Evolutionary conservation across 2,888 invertebrate genomes (phyloP).

Genomic region (Lycophotia porphyrea): DNA sequence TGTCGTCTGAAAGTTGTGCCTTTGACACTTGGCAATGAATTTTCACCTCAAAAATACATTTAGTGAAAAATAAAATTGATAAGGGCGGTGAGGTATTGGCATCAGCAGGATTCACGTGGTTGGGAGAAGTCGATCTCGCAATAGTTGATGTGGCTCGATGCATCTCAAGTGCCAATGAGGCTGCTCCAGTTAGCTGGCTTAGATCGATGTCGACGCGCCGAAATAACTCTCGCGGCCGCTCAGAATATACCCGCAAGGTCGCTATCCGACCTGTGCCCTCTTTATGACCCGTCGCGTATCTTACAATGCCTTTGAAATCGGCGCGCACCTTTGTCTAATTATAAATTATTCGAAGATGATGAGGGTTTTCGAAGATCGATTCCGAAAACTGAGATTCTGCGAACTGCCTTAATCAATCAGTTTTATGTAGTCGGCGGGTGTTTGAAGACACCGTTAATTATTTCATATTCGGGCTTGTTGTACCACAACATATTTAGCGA

Average conservation of each 20-base stretch:
- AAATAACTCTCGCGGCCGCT: slow-evolving; percentile 83
- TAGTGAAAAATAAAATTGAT: slow-evolving; percentile 36
- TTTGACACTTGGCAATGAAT: slow-evolving; percentile 45
- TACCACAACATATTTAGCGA: slow-evolving; percentile 48
- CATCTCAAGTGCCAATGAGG: slow-evolving; percentile 85
- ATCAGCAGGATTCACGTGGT: slow-evolving; percentile 60
- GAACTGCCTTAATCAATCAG: slow-evolving; percentile 23
- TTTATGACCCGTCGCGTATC: slow-evolving; percentile 76
- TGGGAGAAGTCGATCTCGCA: slow-evolving; percentile 76
- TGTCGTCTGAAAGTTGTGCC: slow-evolving; percentile 40
- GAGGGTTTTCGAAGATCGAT: slow-evolving; percentile 54
- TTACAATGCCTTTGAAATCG: slow-evolving; percentile 71
- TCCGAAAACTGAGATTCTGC: slow-evolving; percentile 46
- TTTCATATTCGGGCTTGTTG: slow-evolving; percentile 40
- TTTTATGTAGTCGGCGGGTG: slow-evolving; percentile 26
- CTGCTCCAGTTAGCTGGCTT: slow-evolving; percentile 81
- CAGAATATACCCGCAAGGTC: slow-evolving; percentile 83
- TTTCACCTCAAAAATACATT: slow-evolving; percentile 32
- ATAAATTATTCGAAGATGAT: slow-evolving; percentile 63
- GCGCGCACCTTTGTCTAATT: slow-evolving; percentile 69
- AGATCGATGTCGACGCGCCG: slow-evolving; percentile 83
- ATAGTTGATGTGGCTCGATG: slow-evolving; percentile 76
- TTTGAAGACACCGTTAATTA: slow-evolving; percentile 52
- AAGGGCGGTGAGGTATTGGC: slow-evolving; percentile 45
- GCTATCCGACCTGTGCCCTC: slow-evolving; percentile 81